phyloP scores from a whole-genome alignment of 1,140 invertebrate species.

The Sinonovacula constricta region DNA sequence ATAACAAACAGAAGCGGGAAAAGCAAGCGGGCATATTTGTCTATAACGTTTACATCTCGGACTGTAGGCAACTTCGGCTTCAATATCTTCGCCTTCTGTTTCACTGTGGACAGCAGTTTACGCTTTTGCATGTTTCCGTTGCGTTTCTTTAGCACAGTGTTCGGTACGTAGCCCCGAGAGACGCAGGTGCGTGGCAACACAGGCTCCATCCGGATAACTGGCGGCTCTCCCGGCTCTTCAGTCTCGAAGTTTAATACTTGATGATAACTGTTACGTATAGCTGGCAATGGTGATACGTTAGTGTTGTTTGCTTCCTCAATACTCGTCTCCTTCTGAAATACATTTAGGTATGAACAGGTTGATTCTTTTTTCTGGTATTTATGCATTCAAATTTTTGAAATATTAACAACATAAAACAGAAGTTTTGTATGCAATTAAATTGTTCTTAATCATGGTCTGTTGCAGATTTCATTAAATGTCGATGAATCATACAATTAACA shows the following conservation, averaged over 20 bases:
- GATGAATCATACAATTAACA: no score
- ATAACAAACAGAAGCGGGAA: slow-evolving; percentile 96
- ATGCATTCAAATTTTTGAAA: no score
- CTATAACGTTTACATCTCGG: slow-evolving; percentile 97
- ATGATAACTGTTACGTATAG: slow-evolving; percentile 41
- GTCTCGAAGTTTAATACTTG: slow-evolving; percentile 45
- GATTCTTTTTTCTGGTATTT: no score
- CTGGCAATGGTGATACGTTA: slow-evolving; percentile 46
- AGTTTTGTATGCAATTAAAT: no score
- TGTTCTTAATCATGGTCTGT: no score
- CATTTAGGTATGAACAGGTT: no score
- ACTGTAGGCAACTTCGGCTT: slow-evolving; percentile 88
- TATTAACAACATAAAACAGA: no score
- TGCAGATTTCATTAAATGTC: no score
- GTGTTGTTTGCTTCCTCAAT: slow-evolving; percentile 43
- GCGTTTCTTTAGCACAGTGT: slow-evolving; percentile 62
- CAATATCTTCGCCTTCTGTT: slow-evolving; percentile 71
- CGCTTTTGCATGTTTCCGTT: slow-evolving; percentile 61
- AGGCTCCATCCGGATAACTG: slow-evolving; percentile 69
- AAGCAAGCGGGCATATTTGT: slow-evolving; percentile 95
- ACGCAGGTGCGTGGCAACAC: slow-evolving; percentile 61
- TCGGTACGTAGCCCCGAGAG: slow-evolving; percentile 57
- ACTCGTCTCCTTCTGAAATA: slow-evolving; percentile 17
- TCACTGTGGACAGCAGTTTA: slow-evolving; percentile 72
- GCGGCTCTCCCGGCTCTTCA: slow-evolving; percentile 47